These are phyloP conservation scores for Malurus melanocephalus DNA, from an alignment of 2,113 vertebrate species.

Conservation along the genomic window DNA sequence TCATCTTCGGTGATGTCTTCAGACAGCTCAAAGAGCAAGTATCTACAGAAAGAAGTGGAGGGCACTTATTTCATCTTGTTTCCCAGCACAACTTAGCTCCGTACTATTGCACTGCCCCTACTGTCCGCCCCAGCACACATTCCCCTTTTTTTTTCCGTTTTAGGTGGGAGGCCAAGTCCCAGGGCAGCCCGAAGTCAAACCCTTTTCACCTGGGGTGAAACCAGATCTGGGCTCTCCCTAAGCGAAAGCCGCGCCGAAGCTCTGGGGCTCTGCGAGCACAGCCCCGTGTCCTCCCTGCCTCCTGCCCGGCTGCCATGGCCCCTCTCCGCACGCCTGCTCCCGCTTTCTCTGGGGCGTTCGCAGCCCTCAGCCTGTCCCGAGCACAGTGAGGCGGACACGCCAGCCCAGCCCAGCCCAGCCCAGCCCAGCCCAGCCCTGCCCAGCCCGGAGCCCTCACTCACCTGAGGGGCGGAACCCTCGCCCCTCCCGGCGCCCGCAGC, in stretches of 20 bases:
- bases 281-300: neutral
- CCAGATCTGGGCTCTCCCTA: neutral
- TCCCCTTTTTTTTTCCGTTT: neutral
- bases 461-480: slow-evolving; percentile 44
- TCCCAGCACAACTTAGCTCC: neutral
- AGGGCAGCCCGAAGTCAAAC: neutral
- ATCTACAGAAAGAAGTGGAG: slow-evolving; percentile 29
- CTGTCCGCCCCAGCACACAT: neutral
- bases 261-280: too few relatives aligned
- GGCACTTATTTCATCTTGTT: neutral
- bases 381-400: fast-evolving
- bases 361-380: neutral
- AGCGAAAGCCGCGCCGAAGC: neutral
- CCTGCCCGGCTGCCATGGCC: too few relatives aligned
- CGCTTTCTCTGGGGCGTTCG: neutral
- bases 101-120: fast-evolving
- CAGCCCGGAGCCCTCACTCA: neutral
- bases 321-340: fast-evolving
- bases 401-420: neutral
- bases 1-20: slow-evolving; percentile 39
- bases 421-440: neutral
- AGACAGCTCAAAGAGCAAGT: slow-evolving; percentile 64
- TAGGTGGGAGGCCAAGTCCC: neutral
- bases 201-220: neutral
- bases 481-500: slow-evolving; percentile 5